Base-by-base conservation (phyloP, 2,113 vertebrate genomes). In the Bolborhynchus lineola region DNA sequence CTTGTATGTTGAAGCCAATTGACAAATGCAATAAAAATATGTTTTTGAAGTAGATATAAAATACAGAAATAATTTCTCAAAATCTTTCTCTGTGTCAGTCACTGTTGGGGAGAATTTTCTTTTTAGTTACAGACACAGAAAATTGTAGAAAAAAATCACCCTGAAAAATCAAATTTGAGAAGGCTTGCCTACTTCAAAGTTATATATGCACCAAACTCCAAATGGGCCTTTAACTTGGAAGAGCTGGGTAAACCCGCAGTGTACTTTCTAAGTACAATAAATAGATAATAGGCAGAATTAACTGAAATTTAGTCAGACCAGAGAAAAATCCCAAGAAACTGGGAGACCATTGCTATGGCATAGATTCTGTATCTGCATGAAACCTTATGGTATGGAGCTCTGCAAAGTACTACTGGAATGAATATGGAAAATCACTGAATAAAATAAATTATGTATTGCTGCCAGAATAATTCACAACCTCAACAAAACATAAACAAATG, bases 91-190 rank as follows among this genome's bases (percentile, higher is more conserved):
- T 42, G 6, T 93, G 67, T 88, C 79, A 81, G 60, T 94, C 88
- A 81, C n/a, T 82, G 33, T 74, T 83, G 69, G 60, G 76, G 63
- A 93, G 85, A 90, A 93, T 88, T 94, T 93, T 86, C 75, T 81
- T 83, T 96, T 90, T 94, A 83, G 90, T 93, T 91, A 74, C 90
- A 93, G 92, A 59, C 50, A 80, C 72, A 60, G 90, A 96, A 96
- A 88, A 90, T 83, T 81, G 69, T 77, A 75, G 72, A 52, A 93
- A 95, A 92, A 94, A 60, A 95, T 92, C 53, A 69, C 79, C 47
- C 85, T 88, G 83, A 93, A 96, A 93, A 94, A 95, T 76, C 70
- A 83, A 97, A 96, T 95, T 95, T 47, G 46, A 23, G 82, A 65
- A 88, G 59, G 64, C 80, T 94, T 94, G 11, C 70, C 50, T 92